Conservation (phyloP, 2,888 invertebrate species). For the Thereva nobilitata region DNA sequence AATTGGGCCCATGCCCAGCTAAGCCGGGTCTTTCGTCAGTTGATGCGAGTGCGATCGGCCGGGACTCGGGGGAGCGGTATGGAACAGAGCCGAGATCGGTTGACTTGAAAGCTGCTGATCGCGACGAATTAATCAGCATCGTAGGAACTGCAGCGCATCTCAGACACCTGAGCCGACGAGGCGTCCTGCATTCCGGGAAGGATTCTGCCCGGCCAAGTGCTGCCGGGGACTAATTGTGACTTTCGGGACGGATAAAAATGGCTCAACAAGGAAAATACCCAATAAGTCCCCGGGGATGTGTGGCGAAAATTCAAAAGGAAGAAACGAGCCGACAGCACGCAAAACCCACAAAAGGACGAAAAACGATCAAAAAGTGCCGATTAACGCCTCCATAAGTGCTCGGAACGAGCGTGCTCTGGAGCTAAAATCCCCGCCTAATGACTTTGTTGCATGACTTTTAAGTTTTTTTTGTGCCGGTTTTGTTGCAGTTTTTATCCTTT, state of each 20-base stretch:
- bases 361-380: slow-evolving; percentile 32
- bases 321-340: slow-evolving; percentile 29
- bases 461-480: neutral
- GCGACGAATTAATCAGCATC: slow-evolving; percentile 17
- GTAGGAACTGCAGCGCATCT: neutral
- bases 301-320: slow-evolving; percentile 10
- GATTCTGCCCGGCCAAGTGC: slow-evolving; percentile 15
- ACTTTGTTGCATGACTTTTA: slow-evolving; percentile 37
- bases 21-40: too few relatives aligned
- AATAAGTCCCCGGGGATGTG: slow-evolving; percentile 26
- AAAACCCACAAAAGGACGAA: slow-evolving; percentile 19
- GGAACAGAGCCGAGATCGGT: too few relatives aligned
- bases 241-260: slow-evolving; percentile 3
- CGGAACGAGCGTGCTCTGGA: slow-evolving; percentile 27
- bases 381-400: slow-evolving; percentile 30
- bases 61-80: too few relatives aligned
- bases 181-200: slow-evolving; percentile 20
- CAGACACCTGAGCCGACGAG: slow-evolving; percentile 8
- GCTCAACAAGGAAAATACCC: neutral
- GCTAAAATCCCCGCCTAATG: slow-evolving; percentile 35
- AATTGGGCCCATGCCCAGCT: too few relatives aligned
- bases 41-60: too few relatives aligned
- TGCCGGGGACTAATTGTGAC: slow-evolving; percentile 19
- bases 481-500: slow-evolving; percentile 30
- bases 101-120: too few relatives aligned